These are phyloP conservation scores for Musca vetustissima DNA, from an alignment of 1,140 invertebrate genomes.

Conservation along the genomic window DNA sequence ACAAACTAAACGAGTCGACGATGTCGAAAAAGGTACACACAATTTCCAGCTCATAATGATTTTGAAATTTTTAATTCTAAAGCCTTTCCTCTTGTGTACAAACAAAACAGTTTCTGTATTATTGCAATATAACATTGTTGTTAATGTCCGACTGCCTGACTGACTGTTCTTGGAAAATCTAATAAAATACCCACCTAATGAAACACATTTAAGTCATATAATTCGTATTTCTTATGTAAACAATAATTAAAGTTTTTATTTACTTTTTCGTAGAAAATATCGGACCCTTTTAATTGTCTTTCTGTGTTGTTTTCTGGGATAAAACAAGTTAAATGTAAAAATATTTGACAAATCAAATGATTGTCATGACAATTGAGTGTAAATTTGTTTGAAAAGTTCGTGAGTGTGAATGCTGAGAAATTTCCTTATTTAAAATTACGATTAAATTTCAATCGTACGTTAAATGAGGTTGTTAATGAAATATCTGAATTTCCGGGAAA, in stretches of 20 bases:
- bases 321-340: no score
- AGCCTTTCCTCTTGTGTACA: not conserved
- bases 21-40: not conserved
- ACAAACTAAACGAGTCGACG: not conserved
- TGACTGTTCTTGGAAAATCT: not conserved
- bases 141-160: not conserved
- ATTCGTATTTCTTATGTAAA: conserved; percentile 3
- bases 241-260: conserved; percentile 14
- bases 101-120: no score
- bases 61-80: conserved; percentile 3
- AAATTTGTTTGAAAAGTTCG: no score
- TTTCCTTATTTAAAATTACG: no score
- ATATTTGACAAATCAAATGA: no score
- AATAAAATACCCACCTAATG: not conserved
- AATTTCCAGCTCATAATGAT: not conserved
- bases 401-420: no score
- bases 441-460: no score
- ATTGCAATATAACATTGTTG: no score
- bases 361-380: no score
- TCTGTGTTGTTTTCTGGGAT: not conserved
- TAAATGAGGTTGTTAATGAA: no score
- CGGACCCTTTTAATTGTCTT: conserved; percentile 10
- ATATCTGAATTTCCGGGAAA: no score
- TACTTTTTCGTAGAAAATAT: not conserved
- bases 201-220: conserved; percentile 1